Percentiles rank a stretch among this genome's conserved stretches.
Conservation (phyloP, 2,888 invertebrate species). For the Orthosia gothica region DNA sequence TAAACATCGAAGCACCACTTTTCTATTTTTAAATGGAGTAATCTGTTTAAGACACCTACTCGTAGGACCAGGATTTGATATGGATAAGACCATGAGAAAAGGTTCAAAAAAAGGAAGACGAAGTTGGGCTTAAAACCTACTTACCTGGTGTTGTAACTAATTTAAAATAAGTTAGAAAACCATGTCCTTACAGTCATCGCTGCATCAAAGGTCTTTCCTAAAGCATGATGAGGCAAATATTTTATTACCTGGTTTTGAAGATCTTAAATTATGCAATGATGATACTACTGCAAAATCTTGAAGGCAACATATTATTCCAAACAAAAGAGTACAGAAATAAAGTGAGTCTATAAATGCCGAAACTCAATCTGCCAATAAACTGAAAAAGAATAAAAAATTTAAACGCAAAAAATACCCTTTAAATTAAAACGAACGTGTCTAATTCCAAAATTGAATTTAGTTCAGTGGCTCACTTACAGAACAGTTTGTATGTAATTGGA, state of each 20-base stretch:
- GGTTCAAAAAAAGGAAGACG: too few species aligned
- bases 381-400: slow-evolving; percentile 4
- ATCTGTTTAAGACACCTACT: too few species aligned
- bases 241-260: background rate
- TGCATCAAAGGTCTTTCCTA: background rate
- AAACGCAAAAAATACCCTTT: slow-evolving; percentile 17
- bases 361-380: background rate
- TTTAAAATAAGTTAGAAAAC: too few species aligned
- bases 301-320: background rate
- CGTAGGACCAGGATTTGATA: too few species aligned
- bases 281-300: background rate
- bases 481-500: slow-evolving; percentile 32
- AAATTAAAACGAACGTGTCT: slow-evolving; percentile 30
- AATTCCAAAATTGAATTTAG: slow-evolving; percentile 34
- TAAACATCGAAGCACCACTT: background rate
- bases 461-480: slow-evolving; percentile 16
- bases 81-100: too few species aligned
- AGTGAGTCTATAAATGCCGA: background rate
- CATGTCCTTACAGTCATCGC: background rate
- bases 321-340: background rate
- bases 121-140: too few species aligned
- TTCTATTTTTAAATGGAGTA: background rate
- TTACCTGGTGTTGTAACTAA: too few species aligned
- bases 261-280: background rate
- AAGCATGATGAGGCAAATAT: background rate